Conservation (phyloP, 1,140 invertebrate species). For the Oscheius sp. region DNA sequence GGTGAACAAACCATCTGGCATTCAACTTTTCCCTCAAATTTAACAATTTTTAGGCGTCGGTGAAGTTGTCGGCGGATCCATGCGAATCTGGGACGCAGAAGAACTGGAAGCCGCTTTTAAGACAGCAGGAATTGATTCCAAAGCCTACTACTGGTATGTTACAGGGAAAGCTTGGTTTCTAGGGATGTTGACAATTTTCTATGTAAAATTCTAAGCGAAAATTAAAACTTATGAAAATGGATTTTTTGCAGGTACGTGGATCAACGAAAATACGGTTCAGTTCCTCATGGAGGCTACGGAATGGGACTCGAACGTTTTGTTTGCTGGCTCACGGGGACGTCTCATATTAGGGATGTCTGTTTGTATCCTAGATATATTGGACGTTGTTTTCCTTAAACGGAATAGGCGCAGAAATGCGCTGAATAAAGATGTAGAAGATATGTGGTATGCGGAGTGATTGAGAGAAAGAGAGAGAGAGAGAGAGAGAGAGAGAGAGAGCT, state of each 20-base stretch:
- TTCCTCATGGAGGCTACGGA: slow-evolving; percentile 96
- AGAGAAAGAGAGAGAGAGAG: too few relatives aligned
- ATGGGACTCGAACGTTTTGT: slow-evolving; percentile 92
- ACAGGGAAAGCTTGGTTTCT: neutral
- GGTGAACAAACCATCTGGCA: too few relatives aligned
- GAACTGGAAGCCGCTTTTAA: slow-evolving; percentile 84
- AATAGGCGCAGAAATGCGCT: neutral
- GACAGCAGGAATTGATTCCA: slow-evolving; percentile 83
- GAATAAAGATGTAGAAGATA: too few relatives aligned
- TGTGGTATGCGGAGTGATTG: too few relatives aligned
- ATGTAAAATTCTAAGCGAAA: neutral
- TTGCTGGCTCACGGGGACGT: slow-evolving; percentile 89
- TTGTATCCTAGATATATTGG: slow-evolving; percentile 89
- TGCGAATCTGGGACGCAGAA: slow-evolving; percentile 89
- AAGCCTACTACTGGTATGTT: slow-evolving; percentile 84
- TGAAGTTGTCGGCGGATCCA: slow-evolving; percentile 98
- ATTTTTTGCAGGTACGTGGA: slow-evolving; percentile 86
- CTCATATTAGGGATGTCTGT: slow-evolving; percentile 94
- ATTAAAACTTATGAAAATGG: too few relatives aligned
- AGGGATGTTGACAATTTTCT: neutral
- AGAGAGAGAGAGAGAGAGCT: too few relatives aligned
- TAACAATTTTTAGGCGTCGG: slow-evolving; percentile 77
- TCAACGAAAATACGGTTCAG: slow-evolving; percentile 85
- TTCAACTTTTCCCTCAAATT: neutral
- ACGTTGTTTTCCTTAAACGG: slow-evolving; percentile 80